A percentile compares a stretch with the other conserved stretches of the same genome.
Conservation (phyloP, 2,888 invertebrate genomes). For the Lasiommata megera region DNA sequence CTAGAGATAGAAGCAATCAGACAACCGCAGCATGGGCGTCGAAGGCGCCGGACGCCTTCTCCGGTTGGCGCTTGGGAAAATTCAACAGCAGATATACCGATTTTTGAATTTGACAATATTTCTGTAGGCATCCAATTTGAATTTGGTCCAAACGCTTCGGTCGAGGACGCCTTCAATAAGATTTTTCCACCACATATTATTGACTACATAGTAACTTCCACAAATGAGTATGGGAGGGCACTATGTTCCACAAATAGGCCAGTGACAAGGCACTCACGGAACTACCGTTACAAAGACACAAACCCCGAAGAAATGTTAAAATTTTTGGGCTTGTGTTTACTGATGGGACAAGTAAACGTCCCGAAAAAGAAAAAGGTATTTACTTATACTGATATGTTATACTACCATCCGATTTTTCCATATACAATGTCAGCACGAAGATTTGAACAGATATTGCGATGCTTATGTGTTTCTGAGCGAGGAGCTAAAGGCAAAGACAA, state of each 20-base stretch:
- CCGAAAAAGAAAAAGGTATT: constrained; percentile 29
- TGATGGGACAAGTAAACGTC: background rate
- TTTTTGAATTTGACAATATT: too few relatives aligned
- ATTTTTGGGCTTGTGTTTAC: background rate
- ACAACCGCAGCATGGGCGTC: too few relatives aligned
- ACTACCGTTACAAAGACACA: background rate
- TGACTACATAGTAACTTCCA: background rate
- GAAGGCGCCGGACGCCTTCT: too few relatives aligned
- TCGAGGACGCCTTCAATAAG: too few relatives aligned
- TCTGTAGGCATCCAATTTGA: too few relatives aligned
- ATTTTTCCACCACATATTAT: too few relatives aligned
- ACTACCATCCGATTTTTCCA: constrained; percentile 35
- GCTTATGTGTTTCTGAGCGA: constrained; percentile 32
- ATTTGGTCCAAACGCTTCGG: too few relatives aligned
- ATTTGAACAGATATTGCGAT: constrained; percentile 35
- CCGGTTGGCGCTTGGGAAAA: too few relatives aligned
- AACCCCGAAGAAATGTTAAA: background rate
- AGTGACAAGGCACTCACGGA: background rate
- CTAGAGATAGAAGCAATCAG: too few relatives aligned
- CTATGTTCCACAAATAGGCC: background rate
- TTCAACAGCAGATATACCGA: too few relatives aligned
- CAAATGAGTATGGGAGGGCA: background rate
- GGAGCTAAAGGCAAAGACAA: constrained; percentile 29
- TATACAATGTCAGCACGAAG: constrained; percentile 34
- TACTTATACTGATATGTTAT: constrained; percentile 27